These are phyloP conservation scores for Venturia canescens DNA, from an alignment of 1,140 invertebrate species.

Conservation along the genomic window DNA sequence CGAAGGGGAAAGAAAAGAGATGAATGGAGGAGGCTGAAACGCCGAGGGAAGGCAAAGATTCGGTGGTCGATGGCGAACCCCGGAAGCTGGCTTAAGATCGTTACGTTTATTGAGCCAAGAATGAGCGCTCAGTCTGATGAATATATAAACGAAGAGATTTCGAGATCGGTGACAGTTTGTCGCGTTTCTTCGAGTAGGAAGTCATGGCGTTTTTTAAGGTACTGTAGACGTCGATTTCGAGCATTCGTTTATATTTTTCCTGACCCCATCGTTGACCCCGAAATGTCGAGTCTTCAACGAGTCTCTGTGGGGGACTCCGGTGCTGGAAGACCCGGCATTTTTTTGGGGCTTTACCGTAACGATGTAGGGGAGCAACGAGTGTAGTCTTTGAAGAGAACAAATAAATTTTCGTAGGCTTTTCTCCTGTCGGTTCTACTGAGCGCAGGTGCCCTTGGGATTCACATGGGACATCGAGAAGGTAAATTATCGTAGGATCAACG, in stretches of 20 bases:
- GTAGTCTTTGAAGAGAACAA: not conserved
- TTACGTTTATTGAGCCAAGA: not conserved
- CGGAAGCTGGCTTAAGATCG: slow-evolving; percentile 1
- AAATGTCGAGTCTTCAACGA: no score
- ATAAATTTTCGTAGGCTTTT: slow-evolving; percentile 30
- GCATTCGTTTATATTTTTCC: no score
- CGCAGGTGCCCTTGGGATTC: slow-evolving; percentile 12
- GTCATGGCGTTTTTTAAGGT: slow-evolving; percentile 25
- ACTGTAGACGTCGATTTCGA: not conserved
- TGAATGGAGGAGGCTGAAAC: not conserved
- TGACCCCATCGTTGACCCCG: no score
- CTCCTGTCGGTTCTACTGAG: slow-evolving; percentile 28
- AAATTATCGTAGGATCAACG: slow-evolving; percentile 37
- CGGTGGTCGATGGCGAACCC: not conserved
- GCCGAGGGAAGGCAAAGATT: not conserved
- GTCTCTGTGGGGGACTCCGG: no score
- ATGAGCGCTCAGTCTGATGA: not conserved
- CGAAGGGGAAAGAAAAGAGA: not conserved
- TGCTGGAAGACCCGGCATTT: no score
- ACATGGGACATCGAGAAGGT: slow-evolving; percentile 30
- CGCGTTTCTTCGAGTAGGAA: not conserved
- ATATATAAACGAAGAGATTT: slow-evolving; percentile 13
- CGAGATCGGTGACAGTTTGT: not conserved
- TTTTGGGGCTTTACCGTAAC: no score
- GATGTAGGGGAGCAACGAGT: no score